A percentile compares a stretch with the other conserved stretches of the same genome.
These are phyloP conservation scores for Gastrophryne carolinensis DNA, from an alignment of 2,797 vertebrate genomes.

Conservation along the genomic window DNA sequence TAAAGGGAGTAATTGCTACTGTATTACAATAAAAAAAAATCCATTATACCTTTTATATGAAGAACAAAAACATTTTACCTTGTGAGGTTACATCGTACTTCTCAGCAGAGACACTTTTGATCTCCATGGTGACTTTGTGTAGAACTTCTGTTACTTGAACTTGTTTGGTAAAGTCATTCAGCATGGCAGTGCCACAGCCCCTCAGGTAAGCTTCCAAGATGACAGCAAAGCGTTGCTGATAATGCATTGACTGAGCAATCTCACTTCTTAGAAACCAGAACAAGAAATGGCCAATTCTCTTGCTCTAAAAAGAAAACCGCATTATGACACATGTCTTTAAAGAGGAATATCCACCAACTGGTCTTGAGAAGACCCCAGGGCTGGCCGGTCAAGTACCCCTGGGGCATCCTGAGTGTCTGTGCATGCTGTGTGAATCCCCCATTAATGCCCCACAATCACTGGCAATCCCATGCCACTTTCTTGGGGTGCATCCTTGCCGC, in stretches of 20 bases:
- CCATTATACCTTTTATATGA: neutral
- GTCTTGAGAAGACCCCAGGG: no score
- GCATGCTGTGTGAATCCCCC: no score
- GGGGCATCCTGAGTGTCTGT: no score
- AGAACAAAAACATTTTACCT: conserved; percentile 69
- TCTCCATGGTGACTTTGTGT: conserved; percentile 91
- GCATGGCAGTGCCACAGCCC: conserved; percentile 91
- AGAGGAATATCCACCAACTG: no score
- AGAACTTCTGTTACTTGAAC: conserved; percentile 90
- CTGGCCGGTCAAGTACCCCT: no score
- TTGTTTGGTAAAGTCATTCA: conserved; percentile 89
- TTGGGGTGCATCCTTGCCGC: no score
- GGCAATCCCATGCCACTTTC: no score
- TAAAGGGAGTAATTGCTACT: no score
- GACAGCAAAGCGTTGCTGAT: conserved; percentile 93
- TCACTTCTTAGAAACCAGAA: conserved; percentile 99
- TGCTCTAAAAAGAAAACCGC: conserved; percentile 79
- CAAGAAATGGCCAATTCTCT: conserved; percentile 94
- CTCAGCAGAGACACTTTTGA: conserved; percentile 89
- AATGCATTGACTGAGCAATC: conserved; percentile 96
- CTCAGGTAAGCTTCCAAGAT: conserved; percentile 92
- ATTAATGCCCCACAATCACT: no score
- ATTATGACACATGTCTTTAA: conserved; percentile 19
- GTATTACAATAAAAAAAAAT: neutral
- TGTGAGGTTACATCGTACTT: conserved; percentile 92